Percentiles rank a stretch among this genome's conserved stretches.
phyloP scores from a whole-genome alignment of 2,888 invertebrate genomes.

The Ectemnius cavifrons region DNA sequence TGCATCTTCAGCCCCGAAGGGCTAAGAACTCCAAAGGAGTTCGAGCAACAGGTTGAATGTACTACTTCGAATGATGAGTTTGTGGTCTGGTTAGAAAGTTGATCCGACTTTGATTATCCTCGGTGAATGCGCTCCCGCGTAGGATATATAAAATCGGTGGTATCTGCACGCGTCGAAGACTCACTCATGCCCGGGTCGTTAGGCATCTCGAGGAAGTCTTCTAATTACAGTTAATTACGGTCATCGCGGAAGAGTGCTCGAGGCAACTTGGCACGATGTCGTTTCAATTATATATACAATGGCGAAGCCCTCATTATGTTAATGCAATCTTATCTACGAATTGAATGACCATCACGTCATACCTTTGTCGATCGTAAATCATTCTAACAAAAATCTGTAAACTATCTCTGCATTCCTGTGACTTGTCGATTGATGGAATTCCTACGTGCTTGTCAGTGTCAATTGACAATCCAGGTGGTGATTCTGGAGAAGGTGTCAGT shows the following conservation, averaged over 20 bases:
- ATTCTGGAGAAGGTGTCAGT: conserved; percentile 33
- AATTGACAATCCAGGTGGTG: background rate
- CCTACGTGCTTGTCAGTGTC: conserved; percentile 17
- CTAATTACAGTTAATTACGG: conserved; percentile 25
- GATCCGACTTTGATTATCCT: too few relatives aligned
- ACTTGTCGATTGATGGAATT: background rate
- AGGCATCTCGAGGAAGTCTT: background rate
- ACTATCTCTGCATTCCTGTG: too few relatives aligned
- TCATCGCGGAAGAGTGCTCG: conserved; percentile 6
- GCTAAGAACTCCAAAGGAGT: too few relatives aligned
- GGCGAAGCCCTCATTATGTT: conserved; percentile 20
- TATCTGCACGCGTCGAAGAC: too few relatives aligned
- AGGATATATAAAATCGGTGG: too few relatives aligned
- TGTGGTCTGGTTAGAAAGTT: too few relatives aligned
- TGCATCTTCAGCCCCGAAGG: too few relatives aligned
- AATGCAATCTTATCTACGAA: conserved; percentile 9
- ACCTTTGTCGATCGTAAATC: too few relatives aligned
- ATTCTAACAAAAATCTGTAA: too few relatives aligned
- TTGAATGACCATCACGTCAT: background rate
- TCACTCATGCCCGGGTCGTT: background rate
- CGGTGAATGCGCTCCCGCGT: too few relatives aligned
- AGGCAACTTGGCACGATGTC: conserved; percentile 6
- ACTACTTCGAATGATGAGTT: too few relatives aligned
- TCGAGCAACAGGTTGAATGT: too few relatives aligned
- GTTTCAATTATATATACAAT: conserved; percentile 19